These are phyloP conservation scores for Eurytoma californica DNA, from an alignment of 2,888 invertebrate species.

Conservation along the genomic window DNA sequence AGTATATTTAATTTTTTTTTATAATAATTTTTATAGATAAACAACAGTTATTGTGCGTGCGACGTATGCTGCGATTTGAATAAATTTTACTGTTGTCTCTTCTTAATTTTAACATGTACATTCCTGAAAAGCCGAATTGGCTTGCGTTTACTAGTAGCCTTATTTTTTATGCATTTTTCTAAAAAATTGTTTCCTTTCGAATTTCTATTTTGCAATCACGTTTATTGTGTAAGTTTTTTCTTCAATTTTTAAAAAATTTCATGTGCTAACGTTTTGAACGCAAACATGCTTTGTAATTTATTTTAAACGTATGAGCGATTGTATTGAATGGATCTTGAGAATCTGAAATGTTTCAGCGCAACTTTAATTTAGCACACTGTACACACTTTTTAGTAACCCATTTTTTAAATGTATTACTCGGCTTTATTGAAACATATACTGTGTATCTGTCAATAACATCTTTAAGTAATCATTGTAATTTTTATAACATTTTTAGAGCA, in stretches of 20 bases:
- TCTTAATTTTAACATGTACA: constrained; percentile 47
- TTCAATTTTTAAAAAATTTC: constrained; percentile 19
- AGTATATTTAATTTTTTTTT: constrained; percentile 32
- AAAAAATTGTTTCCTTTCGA: constrained; percentile 20
- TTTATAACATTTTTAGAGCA: constrained; percentile 61
- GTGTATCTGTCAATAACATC: constrained; percentile 36
- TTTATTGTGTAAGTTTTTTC: constrained; percentile 6
- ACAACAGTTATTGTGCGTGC: constrained; percentile 18
- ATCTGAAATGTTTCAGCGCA: constrained; percentile 11
- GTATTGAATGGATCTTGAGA: constrained; percentile 29
- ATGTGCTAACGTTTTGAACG: constrained; percentile 25
- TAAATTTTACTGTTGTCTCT: constrained; percentile 44
- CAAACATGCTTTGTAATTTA: constrained; percentile 26
- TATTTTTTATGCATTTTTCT: constrained; percentile 61
- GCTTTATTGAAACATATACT: constrained; percentile 39
- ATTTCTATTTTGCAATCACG: neutral
- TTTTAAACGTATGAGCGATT: constrained; percentile 22
- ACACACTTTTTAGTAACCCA: neutral
- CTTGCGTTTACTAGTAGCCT: constrained; percentile 48
- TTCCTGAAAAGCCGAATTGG: constrained; percentile 53
- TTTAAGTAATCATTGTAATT: constrained; percentile 57
- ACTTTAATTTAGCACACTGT: constrained; percentile 34
- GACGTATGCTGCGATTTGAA: neutral
- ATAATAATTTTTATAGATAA: constrained; percentile 14
- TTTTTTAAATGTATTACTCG: constrained; percentile 23